Conservation (phyloP, 2,797 vertebrate genomes). For the Synanceia verrucosa region DNA sequence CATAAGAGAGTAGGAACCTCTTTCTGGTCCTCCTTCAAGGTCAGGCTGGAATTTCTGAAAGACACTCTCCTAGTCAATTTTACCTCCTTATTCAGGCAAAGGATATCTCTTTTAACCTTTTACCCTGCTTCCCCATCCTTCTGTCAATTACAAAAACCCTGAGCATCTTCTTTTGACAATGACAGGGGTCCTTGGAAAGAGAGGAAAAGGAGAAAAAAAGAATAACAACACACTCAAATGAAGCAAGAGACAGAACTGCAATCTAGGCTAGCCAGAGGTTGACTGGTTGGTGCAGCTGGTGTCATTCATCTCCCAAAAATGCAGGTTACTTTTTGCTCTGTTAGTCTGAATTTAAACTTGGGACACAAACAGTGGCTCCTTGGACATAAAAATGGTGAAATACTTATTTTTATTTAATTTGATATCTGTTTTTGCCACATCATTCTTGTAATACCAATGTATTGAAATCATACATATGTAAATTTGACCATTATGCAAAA, state of each 20-base stretch:
- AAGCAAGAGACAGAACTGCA: constrained; percentile 18
- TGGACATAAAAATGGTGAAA: constrained; percentile 4
- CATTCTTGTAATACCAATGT: constrained; percentile 59
- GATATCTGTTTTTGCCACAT: constrained; percentile 44
- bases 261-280: constrained; percentile 45
- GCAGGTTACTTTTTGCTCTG: constrained; percentile 26
- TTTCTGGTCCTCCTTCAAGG: constrained; percentile 74
- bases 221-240: constrained; percentile 54
- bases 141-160: constrained; percentile 63
- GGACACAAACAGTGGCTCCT: background rate
- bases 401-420: constrained; percentile 22
- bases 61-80: constrained; percentile 75
- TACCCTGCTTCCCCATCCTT: constrained; percentile 59
- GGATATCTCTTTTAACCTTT: constrained; percentile 80
- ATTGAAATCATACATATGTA: constrained; percentile 67
- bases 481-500: constrained; percentile 78
- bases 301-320: constrained; percentile 39
- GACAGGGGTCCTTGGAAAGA: constrained; percentile 59
- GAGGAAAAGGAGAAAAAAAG: constrained; percentile 48
- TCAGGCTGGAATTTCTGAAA: constrained; percentile 77
- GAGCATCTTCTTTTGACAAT: constrained; percentile 67
- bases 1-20: constrained; percentile 64
- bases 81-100: constrained; percentile 73
- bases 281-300: constrained; percentile 39
- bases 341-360: constrained; percentile 27